These are phyloP conservation scores for Parotocinclus haroldoi DNA, from an alignment of 2,797 vertebrate genomes.

Conservation along the genomic window DNA sequence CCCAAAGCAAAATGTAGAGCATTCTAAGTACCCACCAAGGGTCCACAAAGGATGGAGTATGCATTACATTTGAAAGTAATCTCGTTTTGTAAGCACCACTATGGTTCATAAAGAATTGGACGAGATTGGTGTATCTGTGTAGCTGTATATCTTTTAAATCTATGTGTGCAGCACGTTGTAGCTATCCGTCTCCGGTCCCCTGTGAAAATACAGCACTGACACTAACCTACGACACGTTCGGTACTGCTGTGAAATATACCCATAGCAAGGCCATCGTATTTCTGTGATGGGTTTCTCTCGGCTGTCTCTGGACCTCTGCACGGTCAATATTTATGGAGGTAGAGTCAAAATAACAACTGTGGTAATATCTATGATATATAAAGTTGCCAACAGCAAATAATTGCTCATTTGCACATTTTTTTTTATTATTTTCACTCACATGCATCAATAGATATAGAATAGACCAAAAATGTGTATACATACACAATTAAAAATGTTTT, in stretches of 20 bases:
- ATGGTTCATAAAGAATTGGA: neutral
- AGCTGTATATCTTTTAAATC: neutral
- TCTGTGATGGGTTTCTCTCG: neutral
- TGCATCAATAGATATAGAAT: no score
- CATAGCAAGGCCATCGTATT: neutral
- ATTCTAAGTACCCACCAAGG: neutral
- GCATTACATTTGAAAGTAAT: neutral
- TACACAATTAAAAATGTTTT: no score
- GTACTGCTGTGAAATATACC: conserved; percentile 36
- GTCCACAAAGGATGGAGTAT: neutral
- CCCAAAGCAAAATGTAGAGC: neutral
- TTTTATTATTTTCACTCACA: no score
- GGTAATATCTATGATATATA: no score
- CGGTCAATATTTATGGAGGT: conserved; percentile 21
- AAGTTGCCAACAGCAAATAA: no score
- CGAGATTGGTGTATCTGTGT: neutral
- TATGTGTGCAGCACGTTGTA: neutral
- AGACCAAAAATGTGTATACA: no score
- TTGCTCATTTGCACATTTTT: no score
- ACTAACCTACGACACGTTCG: conserved; percentile 25
- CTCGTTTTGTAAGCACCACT: neutral
- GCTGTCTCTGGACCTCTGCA: conserved; percentile 26
- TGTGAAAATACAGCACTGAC: conserved; percentile 24
- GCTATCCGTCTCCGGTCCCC: neutral
- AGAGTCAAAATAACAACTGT: neutral